phyloP scores from a whole-genome alignment of 1,140 invertebrate genomes.

The Teleogryllus occipitalis region DNA sequence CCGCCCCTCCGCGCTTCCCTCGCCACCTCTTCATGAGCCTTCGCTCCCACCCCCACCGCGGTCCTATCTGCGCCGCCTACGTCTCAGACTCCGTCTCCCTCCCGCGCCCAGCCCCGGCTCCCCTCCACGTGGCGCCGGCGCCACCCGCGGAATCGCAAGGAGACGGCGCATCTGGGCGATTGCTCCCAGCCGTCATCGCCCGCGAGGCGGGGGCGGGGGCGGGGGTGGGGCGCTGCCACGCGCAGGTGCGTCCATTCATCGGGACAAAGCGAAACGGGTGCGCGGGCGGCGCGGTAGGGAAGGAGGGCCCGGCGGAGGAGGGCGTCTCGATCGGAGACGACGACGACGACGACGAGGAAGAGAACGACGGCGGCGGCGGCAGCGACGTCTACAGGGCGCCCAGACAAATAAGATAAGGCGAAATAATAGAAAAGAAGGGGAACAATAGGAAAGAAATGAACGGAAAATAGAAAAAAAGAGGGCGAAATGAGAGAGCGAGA shows the following conservation, averaged over 20 bases:
- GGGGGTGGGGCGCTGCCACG: background rate
- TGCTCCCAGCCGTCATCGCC: background rate
- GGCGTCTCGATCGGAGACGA: background rate
- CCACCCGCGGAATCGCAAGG: too few relatives aligned
- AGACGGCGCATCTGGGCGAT: background rate
- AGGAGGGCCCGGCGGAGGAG: too few relatives aligned
- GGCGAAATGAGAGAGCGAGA: background rate
- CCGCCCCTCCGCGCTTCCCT: background rate
- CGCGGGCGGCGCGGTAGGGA: too few relatives aligned
- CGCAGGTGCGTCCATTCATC: background rate
- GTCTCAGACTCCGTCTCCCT: too few relatives aligned
- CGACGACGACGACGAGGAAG: too few relatives aligned
- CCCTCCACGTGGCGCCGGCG: too few relatives aligned
- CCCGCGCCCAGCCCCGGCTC: too few relatives aligned
- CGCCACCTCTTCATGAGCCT: background rate
- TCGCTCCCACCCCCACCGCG: too few relatives aligned
- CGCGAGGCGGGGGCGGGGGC: background rate
- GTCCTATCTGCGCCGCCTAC: too few relatives aligned
- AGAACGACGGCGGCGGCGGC: too few relatives aligned
- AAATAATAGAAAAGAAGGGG: background rate
- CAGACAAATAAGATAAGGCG: background rate
- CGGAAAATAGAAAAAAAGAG: background rate
- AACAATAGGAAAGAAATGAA: background rate
- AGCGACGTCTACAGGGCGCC: too few relatives aligned
- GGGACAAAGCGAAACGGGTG: background rate